These are phyloP conservation scores for Brachypalpus laphriformis DNA, from an alignment of 2,888 invertebrate genomes.

Conservation along the genomic window DNA sequence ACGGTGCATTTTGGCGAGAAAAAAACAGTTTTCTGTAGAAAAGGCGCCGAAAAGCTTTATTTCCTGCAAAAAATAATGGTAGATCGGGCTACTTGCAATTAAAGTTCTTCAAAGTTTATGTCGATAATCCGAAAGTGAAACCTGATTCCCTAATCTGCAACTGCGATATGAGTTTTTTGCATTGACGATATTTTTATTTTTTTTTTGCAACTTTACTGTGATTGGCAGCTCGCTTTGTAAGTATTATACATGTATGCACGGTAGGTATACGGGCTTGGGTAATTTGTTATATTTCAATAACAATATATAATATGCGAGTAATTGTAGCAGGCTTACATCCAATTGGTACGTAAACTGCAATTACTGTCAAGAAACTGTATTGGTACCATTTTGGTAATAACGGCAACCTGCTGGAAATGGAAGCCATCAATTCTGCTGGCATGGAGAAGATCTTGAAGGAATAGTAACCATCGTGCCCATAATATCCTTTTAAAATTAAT, in stretches of 20 bases:
- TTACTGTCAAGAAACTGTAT: background rate
- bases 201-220: background rate
- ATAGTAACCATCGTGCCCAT: no score
- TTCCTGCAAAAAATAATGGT: constrained; percentile 39
- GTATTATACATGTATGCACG: background rate
- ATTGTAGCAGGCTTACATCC: background rate
- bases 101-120: constrained; percentile 2
- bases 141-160: background rate
- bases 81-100: background rate
- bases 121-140: background rate
- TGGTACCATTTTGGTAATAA: background rate
- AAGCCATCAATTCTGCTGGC: no score
- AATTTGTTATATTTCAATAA: background rate
- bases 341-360: background rate
- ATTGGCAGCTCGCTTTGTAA: background rate
- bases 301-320: no score
- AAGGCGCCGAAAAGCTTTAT: constrained; percentile 45
- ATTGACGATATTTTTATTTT: background rate
- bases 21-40: constrained; percentile 55
- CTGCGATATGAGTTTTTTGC: background rate
- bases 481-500: no score
- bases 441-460: no score
- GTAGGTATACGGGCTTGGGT: background rate
- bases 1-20: constrained; percentile 52
- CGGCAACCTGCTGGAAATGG: no score